These are phyloP conservation scores for Holothuria glaberrima DNA, from an alignment of 35 echinoderm and acorn worm genomes.

Conservation along the genomic window DNA sequence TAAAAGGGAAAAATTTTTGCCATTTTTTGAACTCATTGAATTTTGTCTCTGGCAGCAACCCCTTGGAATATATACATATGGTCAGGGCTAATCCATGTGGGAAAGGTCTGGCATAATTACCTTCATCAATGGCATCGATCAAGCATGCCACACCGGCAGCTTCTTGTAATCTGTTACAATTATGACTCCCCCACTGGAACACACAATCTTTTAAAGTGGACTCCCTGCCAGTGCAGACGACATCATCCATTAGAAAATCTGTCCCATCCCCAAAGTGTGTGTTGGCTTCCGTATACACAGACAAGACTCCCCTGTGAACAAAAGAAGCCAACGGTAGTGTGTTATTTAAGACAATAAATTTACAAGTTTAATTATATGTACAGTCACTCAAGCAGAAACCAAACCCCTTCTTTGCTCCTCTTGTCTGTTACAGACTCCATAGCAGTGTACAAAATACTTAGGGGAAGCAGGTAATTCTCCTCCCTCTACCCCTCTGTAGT, in stretches of 20 bases:
- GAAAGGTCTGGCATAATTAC: neutral
- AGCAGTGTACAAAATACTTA: too few species aligned
- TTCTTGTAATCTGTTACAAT: neutral
- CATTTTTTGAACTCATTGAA: too few species aligned
- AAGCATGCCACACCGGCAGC: slow-evolving; percentile 34
- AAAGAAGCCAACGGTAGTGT: neutral
- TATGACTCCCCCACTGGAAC: slow-evolving; percentile 2
- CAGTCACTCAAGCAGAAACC: too few species aligned
- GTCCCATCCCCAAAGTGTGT: slow-evolving; percentile 14
- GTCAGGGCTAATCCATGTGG: too few species aligned
- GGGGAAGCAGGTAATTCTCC: neutral
- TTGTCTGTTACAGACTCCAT: too few species aligned
- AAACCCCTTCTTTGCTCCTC: too few species aligned
- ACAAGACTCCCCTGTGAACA: slow-evolving; percentile 39
- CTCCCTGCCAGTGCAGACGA: slow-evolving; percentile 38
- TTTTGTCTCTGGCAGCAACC: too few species aligned
- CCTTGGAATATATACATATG: too few species aligned
- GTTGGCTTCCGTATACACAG: slow-evolving; percentile 9
- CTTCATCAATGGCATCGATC: slow-evolving; percentile 32
- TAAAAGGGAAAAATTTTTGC: too few species aligned
- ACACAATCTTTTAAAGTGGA: slow-evolving; percentile 8
- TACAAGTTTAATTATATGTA: too few species aligned
- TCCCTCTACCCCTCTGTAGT: neutral
- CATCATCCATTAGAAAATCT: slow-evolving; percentile 55
- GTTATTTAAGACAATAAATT: too few species aligned